Evolutionary conservation across 2,888 invertebrate species (phyloP).

Genomic region (Polymixis lichenea): DNA sequence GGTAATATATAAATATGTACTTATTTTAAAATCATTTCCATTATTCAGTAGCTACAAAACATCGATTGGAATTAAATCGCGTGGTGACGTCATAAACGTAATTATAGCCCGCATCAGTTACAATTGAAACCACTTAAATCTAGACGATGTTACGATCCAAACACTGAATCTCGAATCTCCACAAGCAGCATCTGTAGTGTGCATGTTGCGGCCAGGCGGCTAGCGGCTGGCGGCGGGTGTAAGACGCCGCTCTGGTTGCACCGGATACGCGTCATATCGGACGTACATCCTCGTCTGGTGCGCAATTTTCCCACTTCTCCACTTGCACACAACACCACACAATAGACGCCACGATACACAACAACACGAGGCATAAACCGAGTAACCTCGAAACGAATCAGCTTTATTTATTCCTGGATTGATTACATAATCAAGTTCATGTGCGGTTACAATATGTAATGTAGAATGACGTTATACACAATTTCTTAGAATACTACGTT

Average conservation of each 20-base stretch:
- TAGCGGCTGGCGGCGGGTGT: conserved; percentile 36
- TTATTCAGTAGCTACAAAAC: conserved; percentile 45
- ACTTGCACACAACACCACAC: conserved; percentile 71
- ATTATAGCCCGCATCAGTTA: conserved; percentile 64
- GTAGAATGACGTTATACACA: conserved; percentile 23
- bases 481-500: conserved; percentile 6
- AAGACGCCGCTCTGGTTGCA: conserved; percentile 65
- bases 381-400: conserved; percentile 79
- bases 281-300: conserved; percentile 86
- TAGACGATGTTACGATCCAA: conserved; percentile 58
- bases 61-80: conserved; percentile 48
- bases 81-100: conserved; percentile 50
- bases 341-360: conserved; percentile 71
- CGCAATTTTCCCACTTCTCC: conserved; percentile 83
- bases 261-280: conserved; percentile 86
- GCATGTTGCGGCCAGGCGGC: conserved; percentile 34
- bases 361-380: conserved; percentile 69
- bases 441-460: conserved; percentile 58
- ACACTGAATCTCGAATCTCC: conserved; percentile 60
- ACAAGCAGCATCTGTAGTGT: conserved; percentile 57
- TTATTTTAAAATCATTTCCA: conserved; percentile 34
- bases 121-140: conserved; percentile 67
- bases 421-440: conserved; percentile 80
- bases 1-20: conserved; percentile 14
- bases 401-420: conserved; percentile 76